These are phyloP conservation scores for Pachyuromys duprasi DNA, from an alignment of 2,797 vertebrate genomes.

Conservation along the genomic window DNA sequence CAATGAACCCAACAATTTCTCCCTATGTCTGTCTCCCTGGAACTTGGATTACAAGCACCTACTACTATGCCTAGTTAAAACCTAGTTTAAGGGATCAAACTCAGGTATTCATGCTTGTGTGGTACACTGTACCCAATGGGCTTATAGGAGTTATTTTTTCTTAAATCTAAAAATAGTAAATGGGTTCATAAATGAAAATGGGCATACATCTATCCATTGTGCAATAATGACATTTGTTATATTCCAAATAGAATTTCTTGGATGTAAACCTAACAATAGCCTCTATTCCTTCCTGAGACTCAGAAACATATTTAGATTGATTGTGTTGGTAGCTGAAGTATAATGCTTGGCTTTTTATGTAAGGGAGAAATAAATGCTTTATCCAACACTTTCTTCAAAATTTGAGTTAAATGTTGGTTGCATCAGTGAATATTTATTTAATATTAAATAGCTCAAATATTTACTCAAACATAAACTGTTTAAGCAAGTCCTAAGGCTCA, in stretches of 20 bases:
- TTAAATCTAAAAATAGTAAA: background rate
- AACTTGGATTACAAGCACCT: background rate
- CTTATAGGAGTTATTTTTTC: background rate
- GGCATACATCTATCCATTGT: background rate
- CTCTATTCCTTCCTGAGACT: constrained; percentile 24
- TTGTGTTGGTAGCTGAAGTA: background rate
- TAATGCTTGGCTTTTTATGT: background rate
- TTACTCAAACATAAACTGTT: background rate
- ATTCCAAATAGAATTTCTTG: background rate
- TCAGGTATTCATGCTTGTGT: too few species aligned
- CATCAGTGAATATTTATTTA: background rate
- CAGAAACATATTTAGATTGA: background rate
- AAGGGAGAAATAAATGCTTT: constrained; percentile 12
- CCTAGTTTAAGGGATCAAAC: background rate
- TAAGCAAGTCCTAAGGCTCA: background rate
- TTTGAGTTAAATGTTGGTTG: background rate
- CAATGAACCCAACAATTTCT: too few species aligned
- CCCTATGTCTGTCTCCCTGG: too few species aligned
- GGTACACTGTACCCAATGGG: background rate
- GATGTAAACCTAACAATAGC: background rate
- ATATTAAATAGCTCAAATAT: background rate
- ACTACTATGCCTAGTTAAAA: background rate
- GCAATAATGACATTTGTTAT: background rate
- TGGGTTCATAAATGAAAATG: background rate
- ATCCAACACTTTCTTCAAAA: background rate